A percentile compares a stretch with the other conserved stretches of the same genome.
Conservation (phyloP, 2,888 invertebrate species). For the Itoplectis maculator region DNA sequence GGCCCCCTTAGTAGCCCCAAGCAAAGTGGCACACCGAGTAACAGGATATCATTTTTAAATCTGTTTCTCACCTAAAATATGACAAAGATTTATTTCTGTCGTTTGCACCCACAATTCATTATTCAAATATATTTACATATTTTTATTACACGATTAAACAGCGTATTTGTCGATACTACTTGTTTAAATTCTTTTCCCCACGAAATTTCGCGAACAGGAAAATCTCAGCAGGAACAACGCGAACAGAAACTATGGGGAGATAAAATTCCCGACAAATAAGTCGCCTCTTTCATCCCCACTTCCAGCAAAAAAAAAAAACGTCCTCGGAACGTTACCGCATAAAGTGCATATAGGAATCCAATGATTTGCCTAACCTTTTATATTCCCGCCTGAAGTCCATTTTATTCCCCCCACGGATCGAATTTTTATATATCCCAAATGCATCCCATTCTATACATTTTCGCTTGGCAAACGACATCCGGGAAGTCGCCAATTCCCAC, state of each 20-base stretch:
- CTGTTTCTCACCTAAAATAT: no score
- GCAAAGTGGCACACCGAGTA: no score
- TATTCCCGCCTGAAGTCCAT: neutral
- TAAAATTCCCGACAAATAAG: neutral
- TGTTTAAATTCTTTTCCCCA: no score
- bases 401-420: neutral
- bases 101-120: no score
- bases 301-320: no score
- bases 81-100: no score
- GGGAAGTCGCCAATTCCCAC: constrained; percentile 22
- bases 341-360: neutral
- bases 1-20: no score
- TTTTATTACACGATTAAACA: no score
- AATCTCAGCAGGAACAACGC: neutral
- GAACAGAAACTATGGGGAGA: neutral
- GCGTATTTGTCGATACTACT: no score
- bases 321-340: neutral
- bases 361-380: constrained; percentile 13
- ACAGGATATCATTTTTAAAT: no score
- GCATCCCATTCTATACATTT: constrained; percentile 1
- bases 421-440: constrained; percentile 8
- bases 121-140: no score
- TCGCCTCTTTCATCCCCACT: neutral
- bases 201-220: no score
- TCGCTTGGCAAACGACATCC: constrained; percentile 8